Base-by-base conservation (phyloP, 2,113 vertebrate genomes). In the Antigone vipio region DNA sequence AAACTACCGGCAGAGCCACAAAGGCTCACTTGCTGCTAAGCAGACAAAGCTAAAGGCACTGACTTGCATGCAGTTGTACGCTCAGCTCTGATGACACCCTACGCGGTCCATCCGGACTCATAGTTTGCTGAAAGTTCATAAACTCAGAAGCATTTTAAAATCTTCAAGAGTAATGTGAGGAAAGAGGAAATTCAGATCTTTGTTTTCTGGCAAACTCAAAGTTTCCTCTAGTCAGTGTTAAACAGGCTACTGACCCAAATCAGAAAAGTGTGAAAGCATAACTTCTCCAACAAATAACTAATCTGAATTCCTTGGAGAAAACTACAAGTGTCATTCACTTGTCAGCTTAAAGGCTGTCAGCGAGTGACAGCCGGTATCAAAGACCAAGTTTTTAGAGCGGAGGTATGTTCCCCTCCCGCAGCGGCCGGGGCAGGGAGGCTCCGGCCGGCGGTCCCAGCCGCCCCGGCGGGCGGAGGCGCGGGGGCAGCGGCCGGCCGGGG, bases 101-200 rank as follows among this genome's bases (percentile, higher is more conserved):
- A 74, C 1, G 1, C 1, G 12, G 12, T 58, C 58, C 6, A 0
- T 6, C 52, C 0, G 0, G 72, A 56, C 52, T 44, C 9, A 2
- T 1, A 47, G 76, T 15, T 75, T 35, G 8, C 56, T 30, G 0
- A 7, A 75, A 64, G 64, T 79, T 82, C 60, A 27, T 24, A 62
- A 72, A 56, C 29, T 78, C 35, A 26, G 40, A 59, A 75, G 15
- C 11, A 2, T 16, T 68, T 86, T 52, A 45, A 89, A 91, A 29
- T 21, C 44, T 55, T 63, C 21, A 34, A n/a, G 35, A 64, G 13
- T 9, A 53, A 34, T 0, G 18, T 1, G 11, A 80, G 15, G 38
- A 60, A 90, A 73, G 67, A 82, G 52, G 38, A 78, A 88, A 92
- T 9, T 66, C 35, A 75, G 52, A 62, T 11, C 0, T 5, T 17